Evolutionary conservation across 2,888 invertebrate genomes (phyloP).

Genomic region (Tholera decimalis): DNA sequence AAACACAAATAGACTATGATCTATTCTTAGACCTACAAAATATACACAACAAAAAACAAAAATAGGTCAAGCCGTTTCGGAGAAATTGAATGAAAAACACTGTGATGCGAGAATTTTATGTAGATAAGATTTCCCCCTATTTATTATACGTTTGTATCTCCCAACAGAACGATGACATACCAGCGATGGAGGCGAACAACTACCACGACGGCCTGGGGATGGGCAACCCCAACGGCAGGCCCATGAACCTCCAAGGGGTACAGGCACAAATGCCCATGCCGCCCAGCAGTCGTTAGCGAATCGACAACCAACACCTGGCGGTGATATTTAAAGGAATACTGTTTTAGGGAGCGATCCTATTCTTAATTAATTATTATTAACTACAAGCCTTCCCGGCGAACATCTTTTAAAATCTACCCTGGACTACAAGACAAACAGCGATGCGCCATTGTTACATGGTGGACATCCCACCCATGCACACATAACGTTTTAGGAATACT

Average conservation of each 20-base stretch:
- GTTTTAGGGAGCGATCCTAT: slow-evolving; percentile 37
- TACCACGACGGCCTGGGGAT: slow-evolving; percentile 91
- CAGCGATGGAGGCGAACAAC: slow-evolving; percentile 94
- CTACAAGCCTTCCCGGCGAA: too few species aligned
- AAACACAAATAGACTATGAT: too few species aligned
- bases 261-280: slow-evolving; percentile 88
- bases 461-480: too few species aligned
- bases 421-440: too few species aligned
- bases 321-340: slow-evolving; percentile 34
- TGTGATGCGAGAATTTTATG: too few species aligned
- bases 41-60: too few species aligned
- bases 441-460: too few species aligned
- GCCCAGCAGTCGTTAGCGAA: slow-evolving; percentile 85
- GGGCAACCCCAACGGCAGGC: slow-evolving; percentile 89
- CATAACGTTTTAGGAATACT: too few species aligned
- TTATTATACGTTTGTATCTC: background rate
- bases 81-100: too few species aligned
- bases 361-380: slow-evolving; percentile 1
- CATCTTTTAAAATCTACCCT: too few species aligned
- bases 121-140: background rate
- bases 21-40: too few species aligned
- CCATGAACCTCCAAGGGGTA: slow-evolving; percentile 89
- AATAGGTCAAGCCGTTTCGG: too few species aligned
- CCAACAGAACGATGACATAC: slow-evolving; percentile 94
- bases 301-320: slow-evolving; percentile 3